Conservation (phyloP, 2,888 invertebrate genomes). For the Listrodromus nycthemerus region DNA sequence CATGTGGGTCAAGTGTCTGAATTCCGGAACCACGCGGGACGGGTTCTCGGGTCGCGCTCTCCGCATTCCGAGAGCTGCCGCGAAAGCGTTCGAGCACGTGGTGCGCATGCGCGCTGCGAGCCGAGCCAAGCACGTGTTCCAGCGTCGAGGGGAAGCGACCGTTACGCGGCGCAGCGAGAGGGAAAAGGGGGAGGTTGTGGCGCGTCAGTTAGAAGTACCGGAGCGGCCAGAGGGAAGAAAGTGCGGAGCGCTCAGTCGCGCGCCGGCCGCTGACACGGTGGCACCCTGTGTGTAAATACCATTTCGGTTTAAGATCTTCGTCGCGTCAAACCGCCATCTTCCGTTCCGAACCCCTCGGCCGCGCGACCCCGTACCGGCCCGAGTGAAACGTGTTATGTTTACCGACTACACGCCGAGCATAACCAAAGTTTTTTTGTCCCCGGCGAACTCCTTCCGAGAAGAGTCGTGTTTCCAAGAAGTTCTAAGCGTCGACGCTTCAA, state of each 20-base stretch:
- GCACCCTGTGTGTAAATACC: conserved; percentile 73
- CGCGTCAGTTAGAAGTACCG: conserved; percentile 72
- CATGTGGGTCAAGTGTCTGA: conserved; percentile 62
- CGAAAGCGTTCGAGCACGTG: conserved; percentile 63
- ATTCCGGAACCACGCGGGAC: conserved; percentile 51
- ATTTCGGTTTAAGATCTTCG: conserved; percentile 58
- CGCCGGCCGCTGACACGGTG: conserved; percentile 83
- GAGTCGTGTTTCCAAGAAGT: too few species aligned
- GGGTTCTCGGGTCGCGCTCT: neutral
- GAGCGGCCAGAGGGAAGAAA: conserved; percentile 69
- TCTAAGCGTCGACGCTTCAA: too few species aligned
- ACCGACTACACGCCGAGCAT: neutral
- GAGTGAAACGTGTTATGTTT: conserved; percentile 26
- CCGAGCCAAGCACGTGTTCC: conserved; percentile 62
- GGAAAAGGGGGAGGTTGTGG: conserved; percentile 23
- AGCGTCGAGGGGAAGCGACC: neutral
- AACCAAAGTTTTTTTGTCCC: neutral
- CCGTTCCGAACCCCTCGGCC: conserved; percentile 29
- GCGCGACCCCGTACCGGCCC: neutral
- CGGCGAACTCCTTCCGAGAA: neutral
- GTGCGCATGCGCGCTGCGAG: conserved; percentile 57
- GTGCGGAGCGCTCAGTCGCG: conserved; percentile 80
- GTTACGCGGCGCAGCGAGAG: neutral
- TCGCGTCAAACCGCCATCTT: conserved; percentile 46
- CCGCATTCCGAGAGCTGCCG: conserved; percentile 56